Percentiles rank a stretch among this genome's conserved stretches.
These are phyloP conservation scores for Eulimnadia texana DNA, from an alignment of 1,140 invertebrate genomes.

Conservation along the genomic window DNA sequence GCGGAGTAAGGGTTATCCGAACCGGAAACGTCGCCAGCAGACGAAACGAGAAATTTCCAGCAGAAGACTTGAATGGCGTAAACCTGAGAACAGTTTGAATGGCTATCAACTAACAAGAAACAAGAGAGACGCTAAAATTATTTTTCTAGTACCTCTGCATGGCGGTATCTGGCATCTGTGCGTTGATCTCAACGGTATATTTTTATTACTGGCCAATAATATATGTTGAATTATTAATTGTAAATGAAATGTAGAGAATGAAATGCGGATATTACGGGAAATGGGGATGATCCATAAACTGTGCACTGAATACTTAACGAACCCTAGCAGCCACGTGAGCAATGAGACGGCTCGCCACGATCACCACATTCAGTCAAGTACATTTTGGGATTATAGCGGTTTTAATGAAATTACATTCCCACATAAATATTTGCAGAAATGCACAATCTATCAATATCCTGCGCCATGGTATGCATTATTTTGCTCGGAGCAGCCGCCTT, in stretches of 20 bases:
- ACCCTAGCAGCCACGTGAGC: background rate
- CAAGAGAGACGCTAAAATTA: slow-evolving; percentile 11
- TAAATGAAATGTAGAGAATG: too few species aligned
- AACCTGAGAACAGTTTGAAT: too few species aligned
- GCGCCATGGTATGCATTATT: slow-evolving; percentile 73
- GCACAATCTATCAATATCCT: slow-evolving; percentile 84
- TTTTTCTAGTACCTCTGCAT: slow-evolving; percentile 67
- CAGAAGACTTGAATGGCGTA: too few species aligned
- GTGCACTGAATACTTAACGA: slow-evolving; percentile 10
- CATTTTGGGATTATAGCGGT: background rate
- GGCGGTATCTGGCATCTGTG: slow-evolving; percentile 76
- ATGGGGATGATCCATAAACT: slow-evolving; percentile 9
- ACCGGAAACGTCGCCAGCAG: too few species aligned
- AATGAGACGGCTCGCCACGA: background rate
- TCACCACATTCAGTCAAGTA: slow-evolving; percentile 13
- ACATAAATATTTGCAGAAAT: slow-evolving; percentile 33
- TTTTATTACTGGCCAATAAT: background rate
- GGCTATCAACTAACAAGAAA: too few species aligned
- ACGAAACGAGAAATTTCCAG: too few species aligned
- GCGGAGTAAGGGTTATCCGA: too few species aligned
- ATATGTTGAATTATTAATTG: background rate
- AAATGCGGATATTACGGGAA: slow-evolving; percentile 12
- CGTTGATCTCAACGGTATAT: slow-evolving; percentile 51
- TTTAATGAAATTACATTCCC: background rate
- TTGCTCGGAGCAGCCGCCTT: slow-evolving; percentile 64